These are phyloP conservation scores for Prochilodus magdalenae DNA, from an alignment of 2,113 vertebrate species.

Conservation along the genomic window DNA sequence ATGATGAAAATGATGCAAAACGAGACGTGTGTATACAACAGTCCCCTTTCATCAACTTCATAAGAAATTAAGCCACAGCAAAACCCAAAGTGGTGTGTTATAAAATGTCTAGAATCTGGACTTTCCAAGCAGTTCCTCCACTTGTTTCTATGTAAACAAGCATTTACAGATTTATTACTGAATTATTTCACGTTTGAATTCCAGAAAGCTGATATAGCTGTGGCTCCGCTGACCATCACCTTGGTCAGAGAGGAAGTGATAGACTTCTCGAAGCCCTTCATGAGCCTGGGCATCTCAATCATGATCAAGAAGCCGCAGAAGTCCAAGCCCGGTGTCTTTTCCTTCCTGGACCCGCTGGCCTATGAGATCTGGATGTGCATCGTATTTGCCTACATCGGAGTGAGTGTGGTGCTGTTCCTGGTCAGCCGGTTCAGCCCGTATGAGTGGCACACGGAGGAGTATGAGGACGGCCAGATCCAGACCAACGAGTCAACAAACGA, in stretches of 20 bases:
- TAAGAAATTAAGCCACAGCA: too few relatives aligned
- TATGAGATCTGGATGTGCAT: constrained; percentile 99
- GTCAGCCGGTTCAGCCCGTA: constrained; percentile 99
- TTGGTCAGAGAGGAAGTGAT: constrained; percentile 99
- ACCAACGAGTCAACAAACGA: constrained; percentile 98
- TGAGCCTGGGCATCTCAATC: constrained; percentile 99
- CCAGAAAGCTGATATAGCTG: constrained; percentile 98
- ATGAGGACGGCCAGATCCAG: constrained; percentile 98
- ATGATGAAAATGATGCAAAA: too few relatives aligned
- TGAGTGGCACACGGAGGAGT: constrained; percentile 99
- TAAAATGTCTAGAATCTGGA: too few relatives aligned
- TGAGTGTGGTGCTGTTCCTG: constrained; percentile 99
- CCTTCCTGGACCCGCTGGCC: constrained; percentile 97
- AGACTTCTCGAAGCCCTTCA: constrained; percentile 99
- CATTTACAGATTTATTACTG: too few relatives aligned
- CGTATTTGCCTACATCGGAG: constrained; percentile 99
- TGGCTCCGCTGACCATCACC: constrained; percentile 96
- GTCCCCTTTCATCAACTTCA: too few relatives aligned
- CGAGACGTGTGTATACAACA: too few relatives aligned
- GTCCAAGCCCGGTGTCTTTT: constrained; percentile 98
- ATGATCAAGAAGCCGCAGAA: constrained; percentile 99
- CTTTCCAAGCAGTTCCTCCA: too few relatives aligned
- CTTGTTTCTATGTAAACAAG: too few relatives aligned
- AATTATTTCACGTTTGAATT: constrained; percentile 39
- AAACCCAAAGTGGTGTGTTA: too few relatives aligned